Base-by-base conservation (phyloP, 2,797 vertebrate genomes). In the Brachymystax lenok region DNA sequence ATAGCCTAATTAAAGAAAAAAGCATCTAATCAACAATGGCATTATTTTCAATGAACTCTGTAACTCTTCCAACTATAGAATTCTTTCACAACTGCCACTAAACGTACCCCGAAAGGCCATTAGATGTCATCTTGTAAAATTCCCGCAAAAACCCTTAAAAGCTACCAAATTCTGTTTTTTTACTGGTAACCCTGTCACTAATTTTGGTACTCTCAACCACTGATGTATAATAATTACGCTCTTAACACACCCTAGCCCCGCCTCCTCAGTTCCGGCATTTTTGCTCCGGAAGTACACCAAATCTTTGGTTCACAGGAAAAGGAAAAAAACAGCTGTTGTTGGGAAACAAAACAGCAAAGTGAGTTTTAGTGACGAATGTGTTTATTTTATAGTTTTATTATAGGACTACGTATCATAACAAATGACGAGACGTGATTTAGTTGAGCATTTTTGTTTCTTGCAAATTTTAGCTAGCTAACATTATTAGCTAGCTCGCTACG, bases 281-380 rank as follows among this genome's bases (percentile, higher is more conserved):
- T 73, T 81, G 80, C 90, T 77, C 92, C 95, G 95, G 95, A 95
- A 94, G 93, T 92, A 91, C 88, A 92, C 90, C 90, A 87, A 85
- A 81, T 94, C 93, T 95, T 94, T 92, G 91, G 92, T 93, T 92
- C 90, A 89, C 89, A 86, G 86, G 85, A 77, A 87, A 77, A 56
- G 56, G 71, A 66, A 80, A 89, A 89, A 88, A 90, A 93, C 94
- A 95, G 93, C 94, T 94, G 90, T 88, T 88, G 89, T 93, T 79
- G 77, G 84, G 83, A 93, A 95, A 92, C 88, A 87, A 83, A 89
- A 84, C 87, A 82, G 91, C 90, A 90, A 88, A 93, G 92, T 93
- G 88, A 93, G 92, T 93, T 92, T 84, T 19, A 19, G 21, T 78
- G 71, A 56, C 72, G 61, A 1, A 17, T 67, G 70, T 59, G 13